A percentile compares a stretch with the other conserved stretches of the same genome.
Conservation (phyloP, 2,797 vertebrate species). For the Myotis vivesi region DNA sequence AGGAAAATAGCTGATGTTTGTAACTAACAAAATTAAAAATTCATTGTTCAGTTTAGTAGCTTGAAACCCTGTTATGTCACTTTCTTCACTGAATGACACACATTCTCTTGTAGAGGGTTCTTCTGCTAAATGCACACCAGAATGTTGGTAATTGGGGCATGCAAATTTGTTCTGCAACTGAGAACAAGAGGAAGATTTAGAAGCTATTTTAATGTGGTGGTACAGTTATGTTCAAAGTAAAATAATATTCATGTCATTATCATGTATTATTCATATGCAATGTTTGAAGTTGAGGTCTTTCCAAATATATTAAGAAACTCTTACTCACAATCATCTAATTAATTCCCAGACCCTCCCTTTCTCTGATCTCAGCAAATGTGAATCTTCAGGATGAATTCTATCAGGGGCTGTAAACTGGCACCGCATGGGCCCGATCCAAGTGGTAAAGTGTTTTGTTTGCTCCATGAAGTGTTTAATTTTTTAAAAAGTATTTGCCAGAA, state of each 20-base stretch:
- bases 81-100: background rate
- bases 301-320: conserved; percentile 71
- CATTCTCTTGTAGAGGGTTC: conserved; percentile 36
- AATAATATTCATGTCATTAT: conserved; percentile 74
- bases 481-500: conserved; percentile 46
- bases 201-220: conserved; percentile 62
- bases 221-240: conserved; percentile 68
- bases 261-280: conserved; percentile 72
- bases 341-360: conserved; percentile 28
- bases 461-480: background rate
- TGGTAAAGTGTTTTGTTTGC: conserved; percentile 6
- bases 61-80: conserved; percentile 45
- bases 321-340: conserved; percentile 64
- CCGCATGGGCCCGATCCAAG: background rate
- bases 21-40: conserved; percentile 46
- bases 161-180: conserved; percentile 73
- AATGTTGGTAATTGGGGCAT: conserved; percentile 65
- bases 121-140: conserved; percentile 63
- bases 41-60: conserved; percentile 55
- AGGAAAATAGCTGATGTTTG: conserved; percentile 58
- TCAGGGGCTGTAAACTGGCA: background rate
- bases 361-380: conserved; percentile 50
- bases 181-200: conserved; percentile 63
- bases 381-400: conserved; percentile 30
- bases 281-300: conserved; percentile 65